Evolutionary conservation across 1,140 invertebrate species (phyloP), one percentile per base, ranked within the genome.

Genomic region (Drosophila bocqueti): DNA sequence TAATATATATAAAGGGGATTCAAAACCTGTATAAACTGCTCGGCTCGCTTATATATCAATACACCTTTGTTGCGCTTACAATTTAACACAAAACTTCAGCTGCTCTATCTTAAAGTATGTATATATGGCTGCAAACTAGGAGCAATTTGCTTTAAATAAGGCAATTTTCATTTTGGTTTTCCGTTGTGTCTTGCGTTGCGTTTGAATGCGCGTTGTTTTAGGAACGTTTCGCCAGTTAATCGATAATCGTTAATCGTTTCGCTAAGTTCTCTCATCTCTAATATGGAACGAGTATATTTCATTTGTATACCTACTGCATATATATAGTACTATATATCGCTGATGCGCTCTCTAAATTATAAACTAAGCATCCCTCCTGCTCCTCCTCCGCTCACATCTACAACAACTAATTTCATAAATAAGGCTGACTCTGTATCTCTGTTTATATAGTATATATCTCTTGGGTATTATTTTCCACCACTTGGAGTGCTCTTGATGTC

Each of bases 321-420:
- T 40, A 55, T 57, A 55, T 55, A 57, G 54, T 40, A 57, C 76
- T 34, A 46, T 81, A 78, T 72, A 62, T 78, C 69, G 81, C 77
- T 72, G 79, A 83, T 76, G 43, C 78, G 68, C 80, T 79, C 80
- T 58, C 83, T 87, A 89, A 87, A 87, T 89, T 90, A 84, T 73
- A 81, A 81, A 84, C 81, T 90, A 89, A 90, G 81, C 81, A 79
- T 79, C 81, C 57, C 57, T 38, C 52, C 50, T 54, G 59, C 50
- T 54, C 3, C 50, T 54, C n/a, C 52, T 38, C 68, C 68, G 79
- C 59, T 62, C 57, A 72, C 61, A 59, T 74, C 83, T 81, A 87
- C 72, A 67, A 76, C 42, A 91, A 91, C 85, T 90, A 90, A 90
- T 64, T 85, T 85, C 65, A 91, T 90, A 90, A 90, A 90, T 90